Evolutionary conservation across 2,113 vertebrate genomes (phyloP).

Genomic region (Herpetotheres cachinnans): DNA sequence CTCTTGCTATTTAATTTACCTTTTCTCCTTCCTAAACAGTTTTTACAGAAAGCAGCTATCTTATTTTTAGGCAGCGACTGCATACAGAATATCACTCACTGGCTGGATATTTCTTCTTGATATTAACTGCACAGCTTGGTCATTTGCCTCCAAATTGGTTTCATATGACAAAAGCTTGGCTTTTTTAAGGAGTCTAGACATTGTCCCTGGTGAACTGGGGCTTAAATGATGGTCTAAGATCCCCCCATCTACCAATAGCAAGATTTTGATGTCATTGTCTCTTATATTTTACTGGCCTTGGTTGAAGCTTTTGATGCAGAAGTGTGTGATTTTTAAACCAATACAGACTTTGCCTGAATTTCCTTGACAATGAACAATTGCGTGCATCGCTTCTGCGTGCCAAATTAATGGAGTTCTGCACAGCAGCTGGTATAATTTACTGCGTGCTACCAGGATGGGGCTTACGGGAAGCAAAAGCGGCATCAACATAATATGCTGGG

Average conservation of each 20-base stretch:
- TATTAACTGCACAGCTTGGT: neutral
- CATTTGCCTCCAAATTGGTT: conserved; percentile 29
- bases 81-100: neutral
- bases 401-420: neutral
- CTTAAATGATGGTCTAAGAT: neutral
- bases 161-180: conserved; percentile 37
- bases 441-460: neutral
- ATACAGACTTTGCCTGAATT: neutral
- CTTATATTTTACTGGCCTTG: neutral
- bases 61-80: neutral
- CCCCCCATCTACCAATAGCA: neutral
- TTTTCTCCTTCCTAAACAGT: neutral
- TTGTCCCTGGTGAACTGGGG: neutral
- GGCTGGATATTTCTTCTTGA: neutral
- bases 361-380: neutral
- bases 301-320: neutral
- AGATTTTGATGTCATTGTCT: neutral
- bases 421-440: neutral
- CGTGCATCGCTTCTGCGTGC: neutral
- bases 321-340: neutral
- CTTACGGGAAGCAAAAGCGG: neutral
- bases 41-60: neutral
- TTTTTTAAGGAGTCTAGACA: conserved; percentile 35
- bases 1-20: neutral
- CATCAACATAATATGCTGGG: neutral